Evolutionary conservation across 2,888 invertebrate genomes (phyloP).

Genomic region (Apotomis capreana): DNA sequence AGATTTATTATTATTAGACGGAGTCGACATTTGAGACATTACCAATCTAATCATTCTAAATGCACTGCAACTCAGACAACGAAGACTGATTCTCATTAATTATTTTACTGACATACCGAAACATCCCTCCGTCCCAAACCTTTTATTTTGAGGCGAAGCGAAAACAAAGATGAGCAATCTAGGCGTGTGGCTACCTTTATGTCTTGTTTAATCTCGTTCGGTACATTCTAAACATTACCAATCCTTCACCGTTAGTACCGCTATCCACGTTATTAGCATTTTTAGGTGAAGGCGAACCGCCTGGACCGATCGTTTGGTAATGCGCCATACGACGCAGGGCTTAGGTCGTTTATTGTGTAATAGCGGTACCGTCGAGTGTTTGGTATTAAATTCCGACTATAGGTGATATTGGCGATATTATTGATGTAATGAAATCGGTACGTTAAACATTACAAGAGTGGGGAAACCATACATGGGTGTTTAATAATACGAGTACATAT

Average conservation of each 20-base stretch:
- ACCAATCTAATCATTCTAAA: too few species aligned
- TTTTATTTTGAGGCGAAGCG: neutral
- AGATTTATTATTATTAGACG: too few species aligned
- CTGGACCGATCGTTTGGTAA: neutral
- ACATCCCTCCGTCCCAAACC: too few species aligned
- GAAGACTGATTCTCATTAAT: too few species aligned
- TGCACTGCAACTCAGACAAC: too few species aligned
- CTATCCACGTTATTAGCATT: constrained; percentile 42
- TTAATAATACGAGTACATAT: too few species aligned
- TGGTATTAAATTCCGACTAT: constrained; percentile 34
- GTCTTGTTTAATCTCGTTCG: neutral
- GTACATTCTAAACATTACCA: constrained; percentile 30
- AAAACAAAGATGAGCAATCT: neutral
- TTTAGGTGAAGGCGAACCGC: constrained; percentile 45
- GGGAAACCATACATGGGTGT: neutral
- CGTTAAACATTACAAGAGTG: constrained; percentile 6
- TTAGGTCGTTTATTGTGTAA: constrained; percentile 26
- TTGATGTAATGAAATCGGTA: constrained; percentile 22
- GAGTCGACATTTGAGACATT: too few species aligned
- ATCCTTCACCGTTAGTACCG: constrained; percentile 38
- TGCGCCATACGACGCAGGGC: constrained; percentile 3
- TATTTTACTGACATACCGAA: too few species aligned
- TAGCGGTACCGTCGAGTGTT: constrained; percentile 29
- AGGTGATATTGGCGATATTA: constrained; percentile 23
- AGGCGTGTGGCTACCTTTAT: neutral